A percentile compares a stretch with the other conserved stretches of the same genome.
phyloP scores from a whole-genome alignment of 2,797 vertebrate genomes.

The Coilia nasus region DNA sequence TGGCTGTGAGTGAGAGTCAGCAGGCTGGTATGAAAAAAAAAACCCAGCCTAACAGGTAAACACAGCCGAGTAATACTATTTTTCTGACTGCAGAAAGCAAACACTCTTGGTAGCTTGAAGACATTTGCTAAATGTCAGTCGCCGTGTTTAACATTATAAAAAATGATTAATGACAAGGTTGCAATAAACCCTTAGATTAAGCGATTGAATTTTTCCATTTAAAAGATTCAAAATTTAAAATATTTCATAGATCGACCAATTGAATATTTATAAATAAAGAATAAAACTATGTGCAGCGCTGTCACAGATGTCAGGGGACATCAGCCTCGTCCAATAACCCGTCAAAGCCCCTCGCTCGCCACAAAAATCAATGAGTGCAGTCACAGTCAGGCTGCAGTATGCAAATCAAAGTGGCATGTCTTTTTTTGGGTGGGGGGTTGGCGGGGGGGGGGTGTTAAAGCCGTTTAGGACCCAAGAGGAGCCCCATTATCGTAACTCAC shows the following conservation, averaged over 20 bases:
- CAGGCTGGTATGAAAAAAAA: not conserved
- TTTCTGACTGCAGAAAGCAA: not conserved
- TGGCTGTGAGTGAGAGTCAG: not conserved
- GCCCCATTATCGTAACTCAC: slow-evolving; percentile 68
- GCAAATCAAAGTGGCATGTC: slow-evolving; percentile 69
- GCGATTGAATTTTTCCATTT: slow-evolving; percentile 37
- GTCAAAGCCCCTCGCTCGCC: slow-evolving; percentile 47
- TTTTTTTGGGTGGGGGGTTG: not conserved
- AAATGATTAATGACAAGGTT: slow-evolving; percentile 27
- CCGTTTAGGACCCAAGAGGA: slow-evolving; percentile 54
- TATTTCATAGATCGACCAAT: not conserved
- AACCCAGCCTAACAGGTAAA: not conserved
- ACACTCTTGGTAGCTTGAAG: not conserved
- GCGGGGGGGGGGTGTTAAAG: not conserved
- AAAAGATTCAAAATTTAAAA: slow-evolving; percentile 34
- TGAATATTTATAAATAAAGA: not conserved
- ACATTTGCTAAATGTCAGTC: slow-evolving; percentile 40
- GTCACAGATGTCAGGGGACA: slow-evolving; percentile 46
- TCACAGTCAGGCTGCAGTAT: slow-evolving; percentile 64
- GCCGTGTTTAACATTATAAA: slow-evolving; percentile 37
- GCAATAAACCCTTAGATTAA: not conserved
- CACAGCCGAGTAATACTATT: not conserved
- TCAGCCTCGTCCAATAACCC: slow-evolving; percentile 49
- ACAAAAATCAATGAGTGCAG: slow-evolving; percentile 58
- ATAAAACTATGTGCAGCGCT: slow-evolving; percentile 14